Percentiles rank a stretch among this genome's conserved stretches.
Evolutionary conservation across 1,140 invertebrate genomes (phyloP).

Genomic region (Whitmania pigra): DNA sequence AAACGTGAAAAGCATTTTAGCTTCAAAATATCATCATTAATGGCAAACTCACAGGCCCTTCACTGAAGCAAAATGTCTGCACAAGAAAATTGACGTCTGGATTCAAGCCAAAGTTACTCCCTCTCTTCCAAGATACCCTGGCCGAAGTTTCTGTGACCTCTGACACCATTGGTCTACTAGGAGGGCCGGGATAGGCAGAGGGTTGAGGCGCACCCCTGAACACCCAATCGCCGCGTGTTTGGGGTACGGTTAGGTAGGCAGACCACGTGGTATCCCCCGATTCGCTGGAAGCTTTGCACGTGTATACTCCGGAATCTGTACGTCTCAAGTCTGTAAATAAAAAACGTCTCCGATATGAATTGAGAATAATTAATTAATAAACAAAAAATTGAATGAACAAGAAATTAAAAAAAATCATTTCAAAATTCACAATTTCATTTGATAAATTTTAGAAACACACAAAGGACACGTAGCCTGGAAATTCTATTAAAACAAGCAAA

Average conservation of each 20-base stretch:
- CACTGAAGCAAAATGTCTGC: conserved; percentile 60
- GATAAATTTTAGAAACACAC: too few species aligned
- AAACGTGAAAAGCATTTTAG: too few species aligned
- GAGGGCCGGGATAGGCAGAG: conserved; percentile 61
- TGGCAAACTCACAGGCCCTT: conserved; percentile 31
- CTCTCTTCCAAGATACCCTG: conserved; percentile 58
- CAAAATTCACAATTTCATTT: too few species aligned
- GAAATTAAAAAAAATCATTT: too few species aligned
- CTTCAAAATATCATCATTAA: too few species aligned
- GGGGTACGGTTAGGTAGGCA: conserved; percentile 58
- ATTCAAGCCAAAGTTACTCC: conserved; percentile 59
- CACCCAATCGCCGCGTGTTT: conserved; percentile 62
- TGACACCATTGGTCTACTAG: conserved; percentile 57
- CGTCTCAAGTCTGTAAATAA: conserved; percentile 54
- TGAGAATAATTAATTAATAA: too few species aligned
- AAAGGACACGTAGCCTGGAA: too few species aligned
- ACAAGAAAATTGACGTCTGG: conserved; percentile 65
- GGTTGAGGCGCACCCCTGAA: conserved; percentile 63
- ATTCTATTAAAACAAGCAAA: too few species aligned
- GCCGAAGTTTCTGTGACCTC: conserved; percentile 65
- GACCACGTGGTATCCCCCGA: conserved; percentile 73
- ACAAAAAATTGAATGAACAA: too few species aligned
- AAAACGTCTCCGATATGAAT: conserved; percentile 20
- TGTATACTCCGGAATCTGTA: conserved; percentile 43
- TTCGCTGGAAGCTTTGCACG: conserved; percentile 65